phyloP scores from a whole-genome alignment of 2,888 invertebrate species.

The Eupithecia centaureata region DNA sequence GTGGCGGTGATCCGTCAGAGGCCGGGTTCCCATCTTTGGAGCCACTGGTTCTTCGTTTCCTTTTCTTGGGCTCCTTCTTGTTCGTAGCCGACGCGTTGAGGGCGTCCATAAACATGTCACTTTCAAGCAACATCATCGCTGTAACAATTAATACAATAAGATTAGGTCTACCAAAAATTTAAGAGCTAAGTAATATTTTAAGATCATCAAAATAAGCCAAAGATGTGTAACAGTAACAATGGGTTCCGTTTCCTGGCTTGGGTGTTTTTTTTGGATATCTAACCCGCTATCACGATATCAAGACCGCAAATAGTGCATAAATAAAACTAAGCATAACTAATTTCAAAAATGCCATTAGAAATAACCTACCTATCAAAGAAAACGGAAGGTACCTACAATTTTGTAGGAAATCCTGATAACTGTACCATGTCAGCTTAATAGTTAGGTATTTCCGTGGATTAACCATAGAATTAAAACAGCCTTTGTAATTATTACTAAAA shows the following conservation, averaged over 20 bases:
- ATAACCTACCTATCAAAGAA: background rate
- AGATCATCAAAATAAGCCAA: conserved; percentile 7
- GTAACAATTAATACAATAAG: conserved; percentile 64
- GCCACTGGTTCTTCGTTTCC: conserved; percentile 89
- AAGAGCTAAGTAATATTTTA: background rate
- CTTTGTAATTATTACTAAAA: background rate
- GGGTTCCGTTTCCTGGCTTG: conserved; percentile 10
- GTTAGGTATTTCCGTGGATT: background rate
- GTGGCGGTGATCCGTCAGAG: conserved; percentile 81
- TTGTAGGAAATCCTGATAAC: background rate
- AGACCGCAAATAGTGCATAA: background rate
- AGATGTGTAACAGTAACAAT: conserved; percentile 23
- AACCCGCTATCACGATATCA: no score
- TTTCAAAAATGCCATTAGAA: background rate
- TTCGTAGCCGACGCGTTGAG: conserved; percentile 90
- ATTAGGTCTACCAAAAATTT: background rate
- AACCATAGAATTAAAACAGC: background rate
- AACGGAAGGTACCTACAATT: background rate
- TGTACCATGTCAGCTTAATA: background rate
- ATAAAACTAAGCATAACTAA: background rate
- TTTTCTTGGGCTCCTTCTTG: conserved; percentile 89
- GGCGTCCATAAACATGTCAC: conserved; percentile 97
- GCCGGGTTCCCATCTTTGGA: conserved; percentile 86
- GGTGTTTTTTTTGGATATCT: background rate
- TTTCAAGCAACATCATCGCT: conserved; percentile 93